Percentiles rank a stretch among this genome's conserved stretches.
phyloP scores from a whole-genome alignment of 2,113 vertebrate species.

The Lynx canadensis region DNA sequence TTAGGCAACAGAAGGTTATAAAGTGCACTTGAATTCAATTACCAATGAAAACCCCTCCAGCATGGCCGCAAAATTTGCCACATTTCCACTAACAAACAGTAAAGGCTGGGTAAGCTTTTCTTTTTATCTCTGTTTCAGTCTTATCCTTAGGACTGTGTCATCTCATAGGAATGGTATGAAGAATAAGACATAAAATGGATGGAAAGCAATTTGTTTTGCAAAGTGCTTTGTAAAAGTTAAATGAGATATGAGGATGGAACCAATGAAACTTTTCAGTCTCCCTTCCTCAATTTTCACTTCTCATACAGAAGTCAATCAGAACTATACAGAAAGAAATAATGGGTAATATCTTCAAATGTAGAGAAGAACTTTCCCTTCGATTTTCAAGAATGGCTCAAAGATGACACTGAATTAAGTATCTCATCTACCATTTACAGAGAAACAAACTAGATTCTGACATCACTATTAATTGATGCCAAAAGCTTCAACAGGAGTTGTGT shows the following conservation, averaged over 20 bases:
- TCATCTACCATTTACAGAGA: conserved; percentile 41
- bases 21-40: conserved; percentile 26
- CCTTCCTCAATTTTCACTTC: conserved; percentile 17
- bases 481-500: neutral
- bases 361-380: conserved; percentile 18
- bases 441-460: conserved; percentile 46
- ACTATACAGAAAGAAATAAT: conserved; percentile 30
- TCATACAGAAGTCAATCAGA: conserved; percentile 31
- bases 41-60: neutral
- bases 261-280: neutral
- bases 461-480: neutral
- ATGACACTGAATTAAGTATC: neutral
- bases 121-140: neutral
- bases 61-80: conserved; percentile 16
- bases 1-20: conserved; percentile 7
- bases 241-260: conserved; percentile 46
- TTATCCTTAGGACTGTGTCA: neutral
- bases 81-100: neutral
- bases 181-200: conserved; percentile 60
- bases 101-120: neutral
- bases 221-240: conserved; percentile 63
- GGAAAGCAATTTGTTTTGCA: conserved; percentile 45
- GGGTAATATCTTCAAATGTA: conserved; percentile 40
- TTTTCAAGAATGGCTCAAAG: conserved; percentile 35
- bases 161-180: conserved; percentile 1